Conservation (phyloP, 53 echinoderm and acorn worm genomes). For the Henricia sp. region DNA sequence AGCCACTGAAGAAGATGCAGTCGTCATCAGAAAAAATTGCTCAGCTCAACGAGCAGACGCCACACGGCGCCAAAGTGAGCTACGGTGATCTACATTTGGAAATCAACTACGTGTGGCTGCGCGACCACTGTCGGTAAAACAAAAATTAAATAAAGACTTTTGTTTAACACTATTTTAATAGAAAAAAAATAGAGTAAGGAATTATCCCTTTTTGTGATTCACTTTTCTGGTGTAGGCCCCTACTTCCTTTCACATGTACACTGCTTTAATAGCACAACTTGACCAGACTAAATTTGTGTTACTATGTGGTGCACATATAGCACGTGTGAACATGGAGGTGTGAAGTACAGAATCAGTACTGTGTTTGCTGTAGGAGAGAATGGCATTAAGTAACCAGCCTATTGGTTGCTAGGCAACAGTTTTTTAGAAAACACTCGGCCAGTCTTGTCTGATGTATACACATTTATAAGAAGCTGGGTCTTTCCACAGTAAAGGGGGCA, state of each 20-base stretch:
- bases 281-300: neutral
- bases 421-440: too few relatives aligned
- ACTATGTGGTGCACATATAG: too few relatives aligned
- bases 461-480: too few relatives aligned
- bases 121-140: conserved; percentile 87
- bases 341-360: too few relatives aligned
- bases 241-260: neutral
- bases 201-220: neutral
- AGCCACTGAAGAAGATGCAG: too few relatives aligned
- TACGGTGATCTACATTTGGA: neutral
- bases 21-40: too few relatives aligned
- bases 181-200: neutral
- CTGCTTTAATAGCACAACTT: neutral
- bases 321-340: neutral
- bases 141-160: neutral
- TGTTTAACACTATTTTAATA: neutral
- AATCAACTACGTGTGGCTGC: conserved; percentile 75
- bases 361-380: too few relatives aligned
- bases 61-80: neutral
- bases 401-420: too few relatives aligned
- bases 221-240: neutral
- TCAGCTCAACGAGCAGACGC: too few relatives aligned
- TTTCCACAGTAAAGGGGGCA: too few relatives aligned
- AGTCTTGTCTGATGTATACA: too few relatives aligned
- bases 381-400: too few relatives aligned